Conservation (phyloP, 2,888 invertebrate genomes). For the Dynastes tityus region DNA sequence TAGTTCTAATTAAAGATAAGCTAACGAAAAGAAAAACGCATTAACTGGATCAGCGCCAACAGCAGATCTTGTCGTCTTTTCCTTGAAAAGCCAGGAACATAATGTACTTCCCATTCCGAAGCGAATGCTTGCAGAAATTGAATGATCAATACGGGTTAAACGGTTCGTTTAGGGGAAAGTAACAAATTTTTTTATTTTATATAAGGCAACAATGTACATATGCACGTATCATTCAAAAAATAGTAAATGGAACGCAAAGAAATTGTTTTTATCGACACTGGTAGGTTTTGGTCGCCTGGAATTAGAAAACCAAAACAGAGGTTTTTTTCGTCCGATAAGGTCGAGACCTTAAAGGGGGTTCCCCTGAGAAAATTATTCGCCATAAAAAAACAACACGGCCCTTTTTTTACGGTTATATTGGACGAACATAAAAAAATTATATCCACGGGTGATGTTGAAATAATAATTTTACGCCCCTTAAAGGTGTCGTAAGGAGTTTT, state of each 20-base stretch:
- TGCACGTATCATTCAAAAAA: not conserved
- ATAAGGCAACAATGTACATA: not conserved
- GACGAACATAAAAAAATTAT: conserved; percentile 40
- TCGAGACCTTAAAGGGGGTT: conserved; percentile 22
- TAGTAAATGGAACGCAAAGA: conserved; percentile 10
- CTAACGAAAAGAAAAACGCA: not conserved
- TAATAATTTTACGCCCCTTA: conserved; percentile 19
- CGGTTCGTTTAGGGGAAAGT: too few relatives aligned
- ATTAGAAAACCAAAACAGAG: conserved; percentile 30
- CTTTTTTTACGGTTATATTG: conserved; percentile 35
- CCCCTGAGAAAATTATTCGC: conserved; percentile 29
- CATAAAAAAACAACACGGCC: conserved; percentile 27
- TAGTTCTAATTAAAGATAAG: not conserved
- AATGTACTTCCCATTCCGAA: not conserved
- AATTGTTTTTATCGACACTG: not conserved
- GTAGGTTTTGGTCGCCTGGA: conserved; percentile 14
- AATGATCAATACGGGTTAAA: not conserved
- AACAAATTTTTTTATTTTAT: too few relatives aligned
- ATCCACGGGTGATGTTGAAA: conserved; percentile 27
- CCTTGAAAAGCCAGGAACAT: not conserved
- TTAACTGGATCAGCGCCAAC: conserved; percentile 1
- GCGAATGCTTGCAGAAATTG: not conserved
- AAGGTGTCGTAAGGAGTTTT: conserved; percentile 17
- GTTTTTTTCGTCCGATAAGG: conserved; percentile 27
- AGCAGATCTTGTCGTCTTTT: not conserved